These are phyloP conservation scores for Cyrtorhinus lividipennis DNA, from an alignment of 1,140 invertebrate genomes.

Conservation along the genomic window DNA sequence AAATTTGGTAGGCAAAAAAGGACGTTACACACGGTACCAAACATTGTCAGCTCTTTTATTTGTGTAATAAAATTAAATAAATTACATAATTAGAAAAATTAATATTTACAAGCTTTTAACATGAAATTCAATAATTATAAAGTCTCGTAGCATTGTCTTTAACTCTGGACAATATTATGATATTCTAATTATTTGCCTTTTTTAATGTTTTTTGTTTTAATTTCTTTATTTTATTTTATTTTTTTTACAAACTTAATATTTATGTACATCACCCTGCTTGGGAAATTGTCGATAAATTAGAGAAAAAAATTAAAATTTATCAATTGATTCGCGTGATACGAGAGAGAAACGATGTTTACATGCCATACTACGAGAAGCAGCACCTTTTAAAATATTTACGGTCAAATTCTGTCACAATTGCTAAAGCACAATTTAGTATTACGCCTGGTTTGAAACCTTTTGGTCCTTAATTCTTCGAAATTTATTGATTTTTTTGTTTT, in stretches of 20 bases:
- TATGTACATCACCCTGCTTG: constrained; percentile 18
- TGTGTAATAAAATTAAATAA: constrained; percentile 24
- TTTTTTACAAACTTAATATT: constrained; percentile 11
- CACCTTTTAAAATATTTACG: background rate
- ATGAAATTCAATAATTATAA: constrained; percentile 21
- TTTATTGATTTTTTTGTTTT: too few species aligned
- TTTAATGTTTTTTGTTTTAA: too few species aligned
- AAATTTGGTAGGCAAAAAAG: too few species aligned
- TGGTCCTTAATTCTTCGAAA: too few species aligned
- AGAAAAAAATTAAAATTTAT: too few species aligned
- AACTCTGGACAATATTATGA: constrained; percentile 18
- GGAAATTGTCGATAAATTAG: constrained; percentile 13
- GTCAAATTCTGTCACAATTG: background rate
- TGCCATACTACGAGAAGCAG: too few species aligned
- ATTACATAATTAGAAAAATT: constrained; percentile 24
- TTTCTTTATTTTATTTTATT: too few species aligned
- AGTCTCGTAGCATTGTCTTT: constrained; percentile 21
- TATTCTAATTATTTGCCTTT: background rate
- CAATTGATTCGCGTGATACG: too few species aligned
- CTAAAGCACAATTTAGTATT: too few species aligned
- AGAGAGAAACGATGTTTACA: too few species aligned
- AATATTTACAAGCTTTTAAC: constrained; percentile 25
- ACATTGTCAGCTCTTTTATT: constrained; percentile 16
- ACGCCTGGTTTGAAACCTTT: too few species aligned
- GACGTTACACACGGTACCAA: too few species aligned